These are phyloP conservation scores for Leucoma salicis DNA, from an alignment of 2,888 invertebrate species.

Conservation along the genomic window DNA sequence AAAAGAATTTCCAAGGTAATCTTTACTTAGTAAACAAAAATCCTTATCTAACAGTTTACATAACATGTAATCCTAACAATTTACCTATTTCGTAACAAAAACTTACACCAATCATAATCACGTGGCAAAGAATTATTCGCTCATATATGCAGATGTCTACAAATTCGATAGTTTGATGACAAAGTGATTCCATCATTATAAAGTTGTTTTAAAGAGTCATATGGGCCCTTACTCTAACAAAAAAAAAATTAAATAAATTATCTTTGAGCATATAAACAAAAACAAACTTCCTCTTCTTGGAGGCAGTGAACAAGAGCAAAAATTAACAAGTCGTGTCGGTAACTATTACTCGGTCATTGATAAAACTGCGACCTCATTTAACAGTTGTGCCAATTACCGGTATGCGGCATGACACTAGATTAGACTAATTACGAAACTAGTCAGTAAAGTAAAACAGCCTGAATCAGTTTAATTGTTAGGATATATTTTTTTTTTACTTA, in stretches of 20 bases:
- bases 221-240: no score
- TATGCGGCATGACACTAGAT: constrained; percentile 34
- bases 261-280: no score
- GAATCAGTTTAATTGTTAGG: constrained; percentile 23
- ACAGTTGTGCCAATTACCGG: constrained; percentile 47
- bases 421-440: constrained; percentile 36
- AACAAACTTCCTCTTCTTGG: no score
- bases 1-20: neutral
- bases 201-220: neutral
- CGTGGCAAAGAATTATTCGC: no score
- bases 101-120: no score
- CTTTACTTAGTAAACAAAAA: neutral
- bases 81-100: no score
- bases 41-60: neutral
- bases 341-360: constrained; percentile 37
- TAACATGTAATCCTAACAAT: neutral
- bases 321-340: constrained; percentile 19
- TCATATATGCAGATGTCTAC: no score
- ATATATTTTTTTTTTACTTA: no score
- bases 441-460: constrained; percentile 20
- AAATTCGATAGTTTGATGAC: no score
- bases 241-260: no score
- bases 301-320: no score
- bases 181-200: neutral
- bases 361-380: constrained; percentile 49